Conservation (phyloP, 1,140 invertebrate genomes). For the Drosophila trapezifrons region DNA sequence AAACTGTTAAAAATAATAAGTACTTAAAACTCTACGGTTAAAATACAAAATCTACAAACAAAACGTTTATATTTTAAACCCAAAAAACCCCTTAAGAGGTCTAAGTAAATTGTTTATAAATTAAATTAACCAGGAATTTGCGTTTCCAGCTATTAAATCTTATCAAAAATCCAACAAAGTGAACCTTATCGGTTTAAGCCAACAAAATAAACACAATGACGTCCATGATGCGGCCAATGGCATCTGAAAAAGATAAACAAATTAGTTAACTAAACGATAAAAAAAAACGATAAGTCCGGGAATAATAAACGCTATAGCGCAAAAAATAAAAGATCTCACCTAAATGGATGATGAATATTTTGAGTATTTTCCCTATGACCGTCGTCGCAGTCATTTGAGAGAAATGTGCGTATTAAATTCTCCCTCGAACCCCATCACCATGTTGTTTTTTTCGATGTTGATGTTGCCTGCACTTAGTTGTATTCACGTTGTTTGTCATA, state of each 20-base stretch:
- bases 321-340: conserved; percentile 4
- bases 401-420: conserved; percentile 70
- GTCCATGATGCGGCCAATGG: conserved; percentile 37
- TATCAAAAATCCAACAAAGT: conserved; percentile 36
- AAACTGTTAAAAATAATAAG: neutral
- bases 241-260: conserved; percentile 51
- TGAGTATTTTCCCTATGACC: conserved; percentile 78
- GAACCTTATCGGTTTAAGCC: conserved; percentile 32
- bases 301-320: neutral
- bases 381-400: conserved; percentile 72
- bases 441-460: conserved; percentile 34
- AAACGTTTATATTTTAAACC: neutral
- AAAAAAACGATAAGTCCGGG: conserved; percentile 10
- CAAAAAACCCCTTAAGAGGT: neutral
- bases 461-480: conserved; percentile 55
- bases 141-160: conserved; percentile 28
- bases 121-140: conserved; percentile 1
- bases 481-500: conserved; percentile 39
- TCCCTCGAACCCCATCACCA: conserved; percentile 17
- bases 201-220: conserved; percentile 47
- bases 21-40: neutral
- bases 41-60: neutral
- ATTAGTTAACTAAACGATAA: conserved; percentile 51
- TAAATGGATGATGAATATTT: conserved; percentile 79
- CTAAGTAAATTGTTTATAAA: neutral